Evolutionary conservation across 2,888 invertebrate genomes (phyloP).

Genomic region (Callimorpha dominula): DNA sequence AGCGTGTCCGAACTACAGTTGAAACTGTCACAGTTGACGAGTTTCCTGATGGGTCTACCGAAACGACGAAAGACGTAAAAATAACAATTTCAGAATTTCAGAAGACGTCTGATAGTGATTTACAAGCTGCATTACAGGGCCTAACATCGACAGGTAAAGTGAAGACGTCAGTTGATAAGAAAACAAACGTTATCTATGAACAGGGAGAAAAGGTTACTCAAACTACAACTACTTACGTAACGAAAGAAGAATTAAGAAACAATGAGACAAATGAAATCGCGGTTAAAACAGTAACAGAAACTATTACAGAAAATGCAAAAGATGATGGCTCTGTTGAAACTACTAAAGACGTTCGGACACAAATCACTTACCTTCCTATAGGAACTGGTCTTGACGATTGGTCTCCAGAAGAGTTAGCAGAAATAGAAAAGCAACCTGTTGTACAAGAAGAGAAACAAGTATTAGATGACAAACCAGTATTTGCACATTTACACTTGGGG

Average conservation of each 20-base stretch:
- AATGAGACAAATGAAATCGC: constrained; percentile 75
- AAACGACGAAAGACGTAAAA: constrained; percentile 85
- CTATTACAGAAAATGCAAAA: constrained; percentile 77
- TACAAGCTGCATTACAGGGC: constrained; percentile 81
- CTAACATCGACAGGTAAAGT: constrained; percentile 76
- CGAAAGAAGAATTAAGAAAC: constrained; percentile 80
- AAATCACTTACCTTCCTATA: constrained; percentile 81
- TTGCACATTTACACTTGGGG: constrained; percentile 60
- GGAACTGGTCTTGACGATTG: constrained; percentile 81
- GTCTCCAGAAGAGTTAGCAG: constrained; percentile 79
- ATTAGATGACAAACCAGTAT: constrained; percentile 59
- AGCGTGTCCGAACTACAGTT: constrained; percentile 86
- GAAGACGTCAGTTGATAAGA: constrained; percentile 80
- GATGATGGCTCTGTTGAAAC: constrained; percentile 79
- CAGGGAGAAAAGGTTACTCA: constrained; percentile 80
- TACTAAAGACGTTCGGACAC: constrained; percentile 81
- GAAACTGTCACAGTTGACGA: constrained; percentile 82
- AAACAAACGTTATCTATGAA: constrained; percentile 80
- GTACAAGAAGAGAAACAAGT: constrained; percentile 58
- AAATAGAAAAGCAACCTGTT: constrained; percentile 72
- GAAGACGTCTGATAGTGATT: constrained; percentile 78
- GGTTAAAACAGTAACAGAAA: constrained; percentile 81
- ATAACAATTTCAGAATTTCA: constrained; percentile 84
- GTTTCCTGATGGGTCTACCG: constrained; percentile 85
- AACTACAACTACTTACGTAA: constrained; percentile 76